These are phyloP conservation scores for Crotophaga sulcirostris DNA, from an alignment of 2,113 vertebrate genomes.

Conservation along the genomic window DNA sequence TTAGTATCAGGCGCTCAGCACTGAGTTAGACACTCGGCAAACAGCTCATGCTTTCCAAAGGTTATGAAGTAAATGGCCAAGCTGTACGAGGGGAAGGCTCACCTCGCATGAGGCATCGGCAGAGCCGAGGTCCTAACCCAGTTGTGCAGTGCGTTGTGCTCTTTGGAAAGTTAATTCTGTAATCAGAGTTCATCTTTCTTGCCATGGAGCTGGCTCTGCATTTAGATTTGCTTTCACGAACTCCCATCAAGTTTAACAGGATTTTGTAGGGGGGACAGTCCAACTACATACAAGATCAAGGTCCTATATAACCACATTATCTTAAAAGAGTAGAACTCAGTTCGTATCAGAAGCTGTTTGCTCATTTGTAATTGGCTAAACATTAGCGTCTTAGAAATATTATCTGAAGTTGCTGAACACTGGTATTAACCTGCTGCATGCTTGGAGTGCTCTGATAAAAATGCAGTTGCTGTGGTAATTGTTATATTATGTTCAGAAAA, in stretches of 20 bases:
- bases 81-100: not conserved
- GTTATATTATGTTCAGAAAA: constrained; percentile 61
- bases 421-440: constrained; percentile 59
- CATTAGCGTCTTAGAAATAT: constrained; percentile 59
- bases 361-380: constrained; percentile 51
- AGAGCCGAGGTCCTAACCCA: not conserved
- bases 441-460: constrained; percentile 57
- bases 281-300: not conserved
- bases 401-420: constrained; percentile 48
- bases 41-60: not conserved
- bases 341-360: constrained; percentile 9
- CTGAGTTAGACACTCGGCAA: not conserved
- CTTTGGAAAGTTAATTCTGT: not conserved
- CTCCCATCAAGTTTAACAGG: not conserved
- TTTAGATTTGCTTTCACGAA: not conserved
- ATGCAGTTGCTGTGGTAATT: constrained; percentile 62
- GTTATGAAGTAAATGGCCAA: not conserved
- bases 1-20: not conserved
- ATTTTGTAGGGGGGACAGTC: not conserved
- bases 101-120: not conserved
- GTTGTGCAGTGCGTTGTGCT: rapidly evolving
- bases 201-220: not conserved
- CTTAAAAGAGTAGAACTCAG: constrained; percentile 40
- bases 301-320: constrained; percentile 12
- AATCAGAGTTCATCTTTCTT: not conserved